phyloP scores from a whole-genome alignment of 2,888 invertebrate genomes.

The Orthosia gothica region DNA sequence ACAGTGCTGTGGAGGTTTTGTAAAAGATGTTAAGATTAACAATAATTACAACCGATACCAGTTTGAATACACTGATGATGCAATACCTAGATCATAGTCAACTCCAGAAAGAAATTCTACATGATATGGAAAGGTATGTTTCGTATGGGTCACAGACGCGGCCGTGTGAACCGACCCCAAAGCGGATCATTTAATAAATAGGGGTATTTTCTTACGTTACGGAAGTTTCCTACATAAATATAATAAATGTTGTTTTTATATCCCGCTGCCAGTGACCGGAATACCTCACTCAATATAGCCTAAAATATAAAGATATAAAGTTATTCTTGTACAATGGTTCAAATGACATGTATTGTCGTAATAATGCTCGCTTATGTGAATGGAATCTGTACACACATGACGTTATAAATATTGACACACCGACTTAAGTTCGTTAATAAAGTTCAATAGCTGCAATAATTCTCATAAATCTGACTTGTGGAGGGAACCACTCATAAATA shows the following conservation, averaged over 20 bases:
- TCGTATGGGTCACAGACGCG: neutral
- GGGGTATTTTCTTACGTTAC: neutral
- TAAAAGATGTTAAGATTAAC: neutral
- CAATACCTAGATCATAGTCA: neutral
- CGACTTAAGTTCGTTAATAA: conserved; percentile 29
- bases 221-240: conserved; percentile 2
- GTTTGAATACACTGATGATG: neutral
- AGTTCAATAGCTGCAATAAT: conserved; percentile 50
- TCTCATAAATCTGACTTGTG: conserved; percentile 14
- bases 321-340: neutral
- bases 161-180: neutral
- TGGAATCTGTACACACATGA: neutral
- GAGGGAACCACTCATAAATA: conserved; percentile 63
- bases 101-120: no score
- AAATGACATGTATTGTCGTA: neutral
- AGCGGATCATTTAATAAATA: conserved; percentile 7
- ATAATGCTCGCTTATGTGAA: neutral
- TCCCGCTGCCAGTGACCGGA: neutral
- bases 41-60: no score
- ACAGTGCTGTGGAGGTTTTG: neutral
- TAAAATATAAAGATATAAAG: neutral
- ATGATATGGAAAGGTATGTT: neutral
- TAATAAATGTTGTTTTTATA: conserved; percentile 17
- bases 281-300: conserved; percentile 7
- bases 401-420: neutral